Evolutionary conservation across 2,888 invertebrate genomes (phyloP), one percentile per base, ranked within the genome.

Genomic region (Agrochola lychnidis): DNA sequence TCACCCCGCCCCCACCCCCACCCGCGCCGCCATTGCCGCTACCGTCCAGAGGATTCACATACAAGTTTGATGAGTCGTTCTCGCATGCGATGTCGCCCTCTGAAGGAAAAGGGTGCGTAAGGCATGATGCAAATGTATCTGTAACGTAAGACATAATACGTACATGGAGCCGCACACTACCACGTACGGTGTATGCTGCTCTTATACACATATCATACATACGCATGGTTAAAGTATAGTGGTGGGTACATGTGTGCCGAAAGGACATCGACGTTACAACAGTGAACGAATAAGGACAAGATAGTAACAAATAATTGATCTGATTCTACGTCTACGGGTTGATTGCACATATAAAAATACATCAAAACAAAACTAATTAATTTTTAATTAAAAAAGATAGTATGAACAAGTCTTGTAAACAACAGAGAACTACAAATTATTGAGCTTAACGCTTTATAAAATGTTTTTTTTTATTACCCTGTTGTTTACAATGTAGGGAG

Each of bases 101-200:
- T 91, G 99, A 99, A 95, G 98, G 98, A 97, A 98, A 99, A 92
- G 99, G 99, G 97, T 99, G 99, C 92, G 99, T 99, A 97, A 99
- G 98, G 97, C 99, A 99, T 96, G 99, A 99, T 95, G 99, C 99
- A 97, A 99, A 99, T 88, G 99, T 99, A 96, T 99, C 99, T 92
- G 99, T 98, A 97, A 99, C 98, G 97, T 95, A 96, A 96, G 96
- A 96, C 95, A 96, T 94, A 94, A 94, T 92, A 96, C 95, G 93
- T 92, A 95, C 92, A 94, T 96, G 94, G 96, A 96, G 94, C 93
- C 92, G 92, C 92, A 92, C 92, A 92, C 90, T 87, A 91, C 91
- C 89, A 87, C 82, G 86, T 86, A 84, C 83, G 89, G 88, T 90
- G 92, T 84, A 89, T 89, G 81, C 86, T 79, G 82, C 82, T 88